Evolutionary conservation across 2,113 vertebrate species (phyloP).

Genomic region (Psittacara wagleri): DNA sequence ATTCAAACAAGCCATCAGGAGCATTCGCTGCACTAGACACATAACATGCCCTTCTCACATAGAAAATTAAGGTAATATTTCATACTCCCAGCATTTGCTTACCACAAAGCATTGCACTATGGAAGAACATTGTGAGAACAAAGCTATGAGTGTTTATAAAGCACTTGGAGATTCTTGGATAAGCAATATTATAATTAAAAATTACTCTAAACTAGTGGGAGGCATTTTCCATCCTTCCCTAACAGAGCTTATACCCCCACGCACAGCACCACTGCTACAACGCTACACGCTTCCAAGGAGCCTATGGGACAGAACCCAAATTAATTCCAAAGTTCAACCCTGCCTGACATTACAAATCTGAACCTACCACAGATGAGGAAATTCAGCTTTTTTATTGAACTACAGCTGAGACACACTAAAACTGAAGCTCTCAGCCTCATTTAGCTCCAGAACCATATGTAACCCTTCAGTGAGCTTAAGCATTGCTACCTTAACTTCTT

Average conservation of each 20-base stretch:
- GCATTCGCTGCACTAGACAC: not conserved
- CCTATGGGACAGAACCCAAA: not conserved
- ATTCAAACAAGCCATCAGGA: not conserved
- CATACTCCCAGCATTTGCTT: not conserved
- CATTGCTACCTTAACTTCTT: not conserved
- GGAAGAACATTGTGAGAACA: not conserved
- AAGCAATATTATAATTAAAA: not conserved
- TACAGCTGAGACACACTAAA: not conserved
- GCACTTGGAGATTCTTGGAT: not conserved
- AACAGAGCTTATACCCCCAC: not conserved
- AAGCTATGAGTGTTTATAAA: not conserved
- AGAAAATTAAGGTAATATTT: conserved; percentile 17
- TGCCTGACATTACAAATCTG: not conserved
- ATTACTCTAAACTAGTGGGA: not conserved
- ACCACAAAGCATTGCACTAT: not conserved
- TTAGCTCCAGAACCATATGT: not conserved
- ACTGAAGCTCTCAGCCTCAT: not conserved
- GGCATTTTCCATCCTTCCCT: not conserved
- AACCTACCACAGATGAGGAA: not conserved
- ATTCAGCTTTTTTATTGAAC: not conserved
- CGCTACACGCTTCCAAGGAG: accelerated
- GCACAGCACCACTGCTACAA: not conserved
- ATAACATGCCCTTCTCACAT: accelerated
- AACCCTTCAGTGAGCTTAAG: not conserved
- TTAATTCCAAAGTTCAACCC: not conserved